Percentiles rank a stretch among this genome's conserved stretches.
phyloP scores from a whole-genome alignment of 2,797 vertebrate genomes.

The Setipinna tenuifilis region DNA sequence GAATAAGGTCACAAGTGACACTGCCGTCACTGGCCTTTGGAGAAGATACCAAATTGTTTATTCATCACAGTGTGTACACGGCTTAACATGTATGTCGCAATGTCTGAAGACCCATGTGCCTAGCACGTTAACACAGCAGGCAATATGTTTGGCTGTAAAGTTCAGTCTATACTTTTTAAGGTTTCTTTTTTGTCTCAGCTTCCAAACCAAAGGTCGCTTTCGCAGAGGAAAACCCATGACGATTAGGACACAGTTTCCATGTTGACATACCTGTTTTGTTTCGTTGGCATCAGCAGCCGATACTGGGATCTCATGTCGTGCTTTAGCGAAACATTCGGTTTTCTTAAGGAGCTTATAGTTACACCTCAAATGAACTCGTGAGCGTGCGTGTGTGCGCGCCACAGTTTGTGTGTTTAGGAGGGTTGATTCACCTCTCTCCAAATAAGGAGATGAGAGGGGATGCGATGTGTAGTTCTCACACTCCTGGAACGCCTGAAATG shows the following conservation, averaged over 20 bases:
- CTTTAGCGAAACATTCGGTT: not conserved
- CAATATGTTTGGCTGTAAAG: not conserved
- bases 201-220: not conserved
- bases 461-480: not conserved
- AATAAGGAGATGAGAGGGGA: slow-evolving; percentile 3
- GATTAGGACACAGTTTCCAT: not conserved
- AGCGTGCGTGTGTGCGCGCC: not conserved
- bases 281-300: not conserved
- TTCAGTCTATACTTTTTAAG: not conserved
- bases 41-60: slow-evolving; percentile 25
- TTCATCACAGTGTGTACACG: slow-evolving; percentile 28
- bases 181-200: not conserved
- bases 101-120: not conserved
- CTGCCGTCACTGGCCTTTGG: slow-evolving; percentile 35
- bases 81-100: not conserved
- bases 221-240: not conserved
- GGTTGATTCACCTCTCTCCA: not conserved
- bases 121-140: not conserved
- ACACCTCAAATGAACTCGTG: not conserved
- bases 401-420: not conserved
- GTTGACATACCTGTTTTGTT: not conserved
- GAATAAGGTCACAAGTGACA: slow-evolving; percentile 43
- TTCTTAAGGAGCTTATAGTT: slow-evolving; percentile 13
- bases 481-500: not conserved
- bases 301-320: not conserved